Evolutionary conservation across 2,797 vertebrate species (phyloP), one percentile per base, ranked within the genome.

Genomic region (Sebastes reedi): DNA sequence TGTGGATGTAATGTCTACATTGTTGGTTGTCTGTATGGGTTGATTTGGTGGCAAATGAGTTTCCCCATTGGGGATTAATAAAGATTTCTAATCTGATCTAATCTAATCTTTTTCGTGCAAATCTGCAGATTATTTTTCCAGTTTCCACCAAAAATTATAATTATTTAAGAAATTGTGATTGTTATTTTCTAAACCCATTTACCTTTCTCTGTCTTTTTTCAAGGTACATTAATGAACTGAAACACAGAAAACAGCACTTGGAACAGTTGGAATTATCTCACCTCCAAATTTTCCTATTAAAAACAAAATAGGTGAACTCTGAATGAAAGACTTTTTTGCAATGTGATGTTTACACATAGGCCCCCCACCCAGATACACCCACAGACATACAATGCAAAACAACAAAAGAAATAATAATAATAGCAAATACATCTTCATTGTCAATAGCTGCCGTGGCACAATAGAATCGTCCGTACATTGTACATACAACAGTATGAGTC

Each of bases 1-100:
- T 0, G 7, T 0, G 3, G 2, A 20, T 50, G 18, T 2, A 50
- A 50, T 8, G 46, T 50, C 7, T 50, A 50, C 16, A 50, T 18
- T 50, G 7, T 20, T 50, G 18, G 46, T 18, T 8, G 46, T 50
- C 18, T 50, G 18, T 50, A 50, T 50, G 46, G 1, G 16, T 50
- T 50, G 18, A 50, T 50, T 50, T 50, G 8, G 18, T 50, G 46
- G 46, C 16, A 50, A 50, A 8, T 50, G 7, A 50, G 46, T 50
- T 50, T 50, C 46, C 46, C 46, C 46, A 50, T 20, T 50, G 46
- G 8, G 16, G 18, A 50, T 20, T 0, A 50, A 50, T 50, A 50
- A 50, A 50, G 1, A 0, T 20, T 36, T 36, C 8, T 32, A 32
- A 32, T 34, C 25, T 25, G 2, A 25, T 34, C 32, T 34, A 46